These are phyloP conservation scores for Picus viridis DNA, from an alignment of 2,797 vertebrate genomes.

Conservation along the genomic window DNA sequence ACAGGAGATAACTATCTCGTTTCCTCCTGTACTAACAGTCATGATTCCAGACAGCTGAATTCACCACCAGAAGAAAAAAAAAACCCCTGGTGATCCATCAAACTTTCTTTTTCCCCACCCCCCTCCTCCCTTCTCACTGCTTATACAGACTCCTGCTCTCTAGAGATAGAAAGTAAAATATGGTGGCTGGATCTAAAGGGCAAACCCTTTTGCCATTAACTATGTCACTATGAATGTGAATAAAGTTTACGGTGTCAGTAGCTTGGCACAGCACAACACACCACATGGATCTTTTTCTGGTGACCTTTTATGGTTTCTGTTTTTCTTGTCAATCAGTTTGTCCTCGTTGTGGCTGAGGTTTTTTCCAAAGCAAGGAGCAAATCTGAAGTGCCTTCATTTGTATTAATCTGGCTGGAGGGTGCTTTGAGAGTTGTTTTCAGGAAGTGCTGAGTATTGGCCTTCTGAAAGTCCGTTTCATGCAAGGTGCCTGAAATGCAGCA, in stretches of 20 bases:
- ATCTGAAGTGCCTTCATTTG: constrained; percentile 50
- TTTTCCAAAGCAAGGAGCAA: background rate
- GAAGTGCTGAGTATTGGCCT: background rate
- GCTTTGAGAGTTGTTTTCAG: background rate
- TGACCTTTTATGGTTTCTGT: background rate
- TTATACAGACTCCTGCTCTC: constrained; percentile 49
- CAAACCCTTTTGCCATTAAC: constrained; percentile 45
- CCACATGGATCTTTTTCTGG: constrained; percentile 4
- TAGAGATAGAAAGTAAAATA: constrained; percentile 41
- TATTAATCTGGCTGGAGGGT: background rate
- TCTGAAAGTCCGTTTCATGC: background rate
- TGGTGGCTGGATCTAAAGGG: constrained; percentile 34
- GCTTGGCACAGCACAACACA: background rate
- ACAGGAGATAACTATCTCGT: constrained; percentile 42
- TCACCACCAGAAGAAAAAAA: constrained; percentile 41
- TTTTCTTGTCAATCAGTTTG: background rate
- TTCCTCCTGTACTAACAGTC: constrained; percentile 46
- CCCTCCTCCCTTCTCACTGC: background rate
- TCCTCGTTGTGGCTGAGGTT: background rate
- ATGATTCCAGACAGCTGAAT: constrained; percentile 33
- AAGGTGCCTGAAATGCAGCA: background rate
- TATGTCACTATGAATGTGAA: constrained; percentile 15
- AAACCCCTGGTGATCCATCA: constrained; percentile 33
- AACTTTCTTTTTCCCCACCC: background rate
- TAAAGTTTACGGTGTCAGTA: constrained; percentile 48